phyloP scores from a whole-genome alignment of 2,113 vertebrate species.

The Cyanoliseus patagonus region DNA sequence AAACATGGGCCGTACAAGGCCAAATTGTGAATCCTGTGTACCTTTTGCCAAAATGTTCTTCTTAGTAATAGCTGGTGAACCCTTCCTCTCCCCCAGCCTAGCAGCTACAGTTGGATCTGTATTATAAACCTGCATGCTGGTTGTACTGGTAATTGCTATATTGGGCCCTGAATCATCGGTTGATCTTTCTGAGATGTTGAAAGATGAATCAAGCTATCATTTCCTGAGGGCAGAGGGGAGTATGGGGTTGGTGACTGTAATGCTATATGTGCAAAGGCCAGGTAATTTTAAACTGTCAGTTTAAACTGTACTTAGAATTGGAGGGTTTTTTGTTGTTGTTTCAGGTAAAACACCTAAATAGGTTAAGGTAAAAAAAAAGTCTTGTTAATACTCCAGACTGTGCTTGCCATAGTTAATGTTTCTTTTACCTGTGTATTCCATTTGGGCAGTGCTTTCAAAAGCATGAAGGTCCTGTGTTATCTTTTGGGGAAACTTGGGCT shows the following conservation, averaged over 20 bases:
- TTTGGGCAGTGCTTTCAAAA: background rate
- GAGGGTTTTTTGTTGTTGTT: background rate
- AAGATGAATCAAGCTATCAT: background rate
- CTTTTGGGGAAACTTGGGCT: background rate
- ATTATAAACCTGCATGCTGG: background rate
- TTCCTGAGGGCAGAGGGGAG: background rate
- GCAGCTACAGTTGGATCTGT: background rate
- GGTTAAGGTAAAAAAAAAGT: background rate
- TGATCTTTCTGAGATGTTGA: background rate
- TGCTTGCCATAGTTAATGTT: background rate
- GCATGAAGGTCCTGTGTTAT: background rate
- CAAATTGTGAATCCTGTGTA: background rate
- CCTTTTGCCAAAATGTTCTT: background rate
- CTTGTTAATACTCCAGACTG: background rate
- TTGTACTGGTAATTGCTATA: background rate
- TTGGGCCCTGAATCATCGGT: background rate
- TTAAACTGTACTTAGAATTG: background rate
- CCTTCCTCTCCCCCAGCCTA: background rate
- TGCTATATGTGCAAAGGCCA: background rate
- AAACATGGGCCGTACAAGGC: background rate
- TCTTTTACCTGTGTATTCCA: background rate
- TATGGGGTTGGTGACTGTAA: background rate
- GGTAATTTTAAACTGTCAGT: background rate
- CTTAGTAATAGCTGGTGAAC: background rate
- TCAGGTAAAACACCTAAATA: background rate